These are phyloP conservation scores for Cydia amplana DNA, from an alignment of 1,140 invertebrate species.

Conservation along the genomic window DNA sequence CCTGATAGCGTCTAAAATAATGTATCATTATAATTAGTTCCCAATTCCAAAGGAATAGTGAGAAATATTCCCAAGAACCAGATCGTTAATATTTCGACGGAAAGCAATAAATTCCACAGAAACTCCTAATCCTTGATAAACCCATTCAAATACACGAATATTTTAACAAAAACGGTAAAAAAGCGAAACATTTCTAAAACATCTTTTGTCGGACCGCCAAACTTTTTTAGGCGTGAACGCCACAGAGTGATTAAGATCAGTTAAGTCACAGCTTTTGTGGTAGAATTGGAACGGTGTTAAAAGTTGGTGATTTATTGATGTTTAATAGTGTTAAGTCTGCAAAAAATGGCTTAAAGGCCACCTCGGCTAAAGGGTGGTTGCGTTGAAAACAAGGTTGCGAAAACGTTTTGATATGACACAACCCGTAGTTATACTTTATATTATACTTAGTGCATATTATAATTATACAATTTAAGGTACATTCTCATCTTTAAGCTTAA, in stretches of 20 bases:
- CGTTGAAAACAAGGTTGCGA: no score
- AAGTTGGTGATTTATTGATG: not conserved
- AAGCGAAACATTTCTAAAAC: conserved; percentile 39
- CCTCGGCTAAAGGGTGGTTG: no score
- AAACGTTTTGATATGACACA: no score
- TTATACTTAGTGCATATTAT: no score
- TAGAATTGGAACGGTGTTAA: not conserved
- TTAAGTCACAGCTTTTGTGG: not conserved
- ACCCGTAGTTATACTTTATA: no score
- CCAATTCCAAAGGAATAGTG: not conserved
- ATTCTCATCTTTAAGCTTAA: no score
- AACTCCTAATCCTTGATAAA: conserved; percentile 42
- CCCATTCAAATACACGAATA: conserved; percentile 39
- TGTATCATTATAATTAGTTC: not conserved
- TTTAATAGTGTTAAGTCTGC: not conserved
- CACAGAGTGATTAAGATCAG: conserved; percentile 23
- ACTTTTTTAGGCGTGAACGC: conserved; percentile 49
- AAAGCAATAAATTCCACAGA: conserved; percentile 24
- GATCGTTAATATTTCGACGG: conserved; percentile 17
- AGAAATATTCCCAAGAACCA: conserved; percentile 13
- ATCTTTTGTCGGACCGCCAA: conserved; percentile 41
- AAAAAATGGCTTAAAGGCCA: not conserved
- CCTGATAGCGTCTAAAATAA: conserved; percentile 1
- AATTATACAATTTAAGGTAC: no score
- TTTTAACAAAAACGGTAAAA: conserved; percentile 39